phyloP scores from a whole-genome alignment of 2,113 vertebrate genomes.

The Caloenas nicobarica region DNA sequence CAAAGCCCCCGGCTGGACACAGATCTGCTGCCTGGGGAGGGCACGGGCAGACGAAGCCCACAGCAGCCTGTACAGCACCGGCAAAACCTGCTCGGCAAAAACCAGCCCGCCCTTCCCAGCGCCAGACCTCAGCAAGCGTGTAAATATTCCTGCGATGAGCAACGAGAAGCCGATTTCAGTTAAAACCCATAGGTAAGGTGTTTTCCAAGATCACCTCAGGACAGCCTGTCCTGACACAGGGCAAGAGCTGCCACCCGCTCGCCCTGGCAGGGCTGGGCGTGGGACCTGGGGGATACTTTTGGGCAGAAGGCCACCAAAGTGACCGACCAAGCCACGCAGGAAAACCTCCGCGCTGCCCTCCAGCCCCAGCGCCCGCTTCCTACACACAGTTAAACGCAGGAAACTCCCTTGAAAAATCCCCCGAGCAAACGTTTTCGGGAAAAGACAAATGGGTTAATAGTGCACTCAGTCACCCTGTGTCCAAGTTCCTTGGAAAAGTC shows the following conservation, averaged over 20 bases:
- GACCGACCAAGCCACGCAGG: accelerated
- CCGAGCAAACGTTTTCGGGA: accelerated
- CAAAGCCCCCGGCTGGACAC: too few species aligned
- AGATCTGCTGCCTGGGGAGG: neutral
- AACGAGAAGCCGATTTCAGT: accelerated
- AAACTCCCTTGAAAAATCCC: slow-evolving; percentile 23
- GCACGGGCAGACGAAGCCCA: neutral
- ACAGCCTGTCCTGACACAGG: neutral
- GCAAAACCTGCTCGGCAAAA: neutral
- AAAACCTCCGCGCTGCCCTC: accelerated
- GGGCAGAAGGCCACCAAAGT: accelerated
- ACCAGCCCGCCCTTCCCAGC: neutral
- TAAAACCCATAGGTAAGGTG: accelerated
- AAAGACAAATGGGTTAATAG: neutral
- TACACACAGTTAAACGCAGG: neutral
- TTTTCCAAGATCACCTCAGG: accelerated
- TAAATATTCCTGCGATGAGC: neutral
- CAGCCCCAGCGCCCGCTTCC: accelerated
- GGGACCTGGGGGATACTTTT: neutral
- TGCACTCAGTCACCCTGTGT: accelerated
- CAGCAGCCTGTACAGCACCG: accelerated
- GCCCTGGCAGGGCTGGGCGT: accelerated
- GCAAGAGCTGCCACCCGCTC: neutral
- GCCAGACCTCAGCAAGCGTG: neutral
- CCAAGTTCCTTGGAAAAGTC: neutral